Evolutionary conservation across 2,888 invertebrate species (phyloP).

Genomic region (Neocrepidodera transversa): DNA sequence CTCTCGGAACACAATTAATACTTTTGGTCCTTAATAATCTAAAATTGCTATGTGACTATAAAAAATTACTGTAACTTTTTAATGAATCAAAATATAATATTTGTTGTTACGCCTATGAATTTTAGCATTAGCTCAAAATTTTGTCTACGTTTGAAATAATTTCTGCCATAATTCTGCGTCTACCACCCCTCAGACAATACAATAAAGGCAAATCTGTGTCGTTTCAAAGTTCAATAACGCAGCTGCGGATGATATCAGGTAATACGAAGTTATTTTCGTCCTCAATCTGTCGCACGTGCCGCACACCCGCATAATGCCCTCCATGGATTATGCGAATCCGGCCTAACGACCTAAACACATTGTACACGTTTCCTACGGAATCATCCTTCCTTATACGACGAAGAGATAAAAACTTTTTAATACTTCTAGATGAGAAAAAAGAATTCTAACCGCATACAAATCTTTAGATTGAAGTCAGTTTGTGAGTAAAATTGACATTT

Average conservation of each 20-base stretch:
- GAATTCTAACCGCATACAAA: no score
- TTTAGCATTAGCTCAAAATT: not conserved
- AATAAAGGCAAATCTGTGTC: conserved; percentile 26
- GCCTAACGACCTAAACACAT: conserved; percentile 19
- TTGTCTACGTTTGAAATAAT: not conserved
- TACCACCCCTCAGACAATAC: conserved; percentile 12
- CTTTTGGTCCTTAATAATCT: no score
- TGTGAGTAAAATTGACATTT: no score
- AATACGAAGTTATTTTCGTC: conserved; percentile 31
- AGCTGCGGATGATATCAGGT: conserved; percentile 32
- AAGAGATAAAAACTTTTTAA: not conserved
- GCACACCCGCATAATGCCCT: conserved; percentile 39
- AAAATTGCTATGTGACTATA: no score
- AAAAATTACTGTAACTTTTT: no score
- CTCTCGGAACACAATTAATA: no score
- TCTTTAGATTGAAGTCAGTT: no score
- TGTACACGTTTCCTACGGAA: not conserved
- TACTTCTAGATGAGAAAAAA: not conserved
- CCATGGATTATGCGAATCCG: conserved; percentile 34
- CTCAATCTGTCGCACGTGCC: conserved; percentile 43
- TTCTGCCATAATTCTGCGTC: conserved; percentile 8
- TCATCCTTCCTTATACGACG: not conserved
- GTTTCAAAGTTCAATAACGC: conserved; percentile 28
- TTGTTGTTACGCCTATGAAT: not conserved
- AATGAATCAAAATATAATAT: no score